phyloP scores from a whole-genome alignment of 2,797 vertebrate species.

The Xyrichtys novacula region DNA sequence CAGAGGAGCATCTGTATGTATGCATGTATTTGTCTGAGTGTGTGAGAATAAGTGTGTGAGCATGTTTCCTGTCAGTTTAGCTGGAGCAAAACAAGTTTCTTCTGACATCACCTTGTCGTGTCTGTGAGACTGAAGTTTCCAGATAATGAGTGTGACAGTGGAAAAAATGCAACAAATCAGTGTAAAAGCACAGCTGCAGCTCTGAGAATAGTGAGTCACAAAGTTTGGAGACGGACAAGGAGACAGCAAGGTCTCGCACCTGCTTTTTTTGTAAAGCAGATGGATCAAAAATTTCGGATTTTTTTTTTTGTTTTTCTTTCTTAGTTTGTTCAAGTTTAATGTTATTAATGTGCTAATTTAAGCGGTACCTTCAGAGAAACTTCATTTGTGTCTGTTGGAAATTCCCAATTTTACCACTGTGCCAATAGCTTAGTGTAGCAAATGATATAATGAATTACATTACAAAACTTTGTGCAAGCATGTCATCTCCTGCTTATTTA shows the following conservation, averaged over 20 bases:
- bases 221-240: slow-evolving; percentile 23
- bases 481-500: neutral
- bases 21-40: slow-evolving; percentile 18
- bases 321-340: slow-evolving; percentile 14
- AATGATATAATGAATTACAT: slow-evolving; percentile 17
- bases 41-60: slow-evolving; percentile 3
- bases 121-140: slow-evolving; percentile 32
- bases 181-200: slow-evolving; percentile 54
- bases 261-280: slow-evolving; percentile 34
- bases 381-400: slow-evolving; percentile 13
- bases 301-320: slow-evolving; percentile 4
- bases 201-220: slow-evolving; percentile 44
- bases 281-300: slow-evolving; percentile 14
- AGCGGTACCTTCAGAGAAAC: neutral
- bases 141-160: slow-evolving; percentile 40
- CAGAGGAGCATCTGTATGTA: slow-evolving; percentile 67
- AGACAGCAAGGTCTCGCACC: slow-evolving; percentile 41
- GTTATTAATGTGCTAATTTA: neutral
- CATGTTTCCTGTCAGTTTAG: slow-evolving; percentile 37
- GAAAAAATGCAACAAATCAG: slow-evolving; percentile 50
- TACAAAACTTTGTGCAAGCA: slow-evolving; percentile 4
- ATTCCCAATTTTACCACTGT: slow-evolving; percentile 15
- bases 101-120: slow-evolving; percentile 64
- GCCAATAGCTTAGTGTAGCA: slow-evolving; percentile 17
- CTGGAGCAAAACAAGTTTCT: slow-evolving; percentile 48